Percentiles rank a stretch among this genome's conserved stretches.
Conservation (phyloP, 1,140 invertebrate genomes). For the Antheraea pernyi region DNA sequence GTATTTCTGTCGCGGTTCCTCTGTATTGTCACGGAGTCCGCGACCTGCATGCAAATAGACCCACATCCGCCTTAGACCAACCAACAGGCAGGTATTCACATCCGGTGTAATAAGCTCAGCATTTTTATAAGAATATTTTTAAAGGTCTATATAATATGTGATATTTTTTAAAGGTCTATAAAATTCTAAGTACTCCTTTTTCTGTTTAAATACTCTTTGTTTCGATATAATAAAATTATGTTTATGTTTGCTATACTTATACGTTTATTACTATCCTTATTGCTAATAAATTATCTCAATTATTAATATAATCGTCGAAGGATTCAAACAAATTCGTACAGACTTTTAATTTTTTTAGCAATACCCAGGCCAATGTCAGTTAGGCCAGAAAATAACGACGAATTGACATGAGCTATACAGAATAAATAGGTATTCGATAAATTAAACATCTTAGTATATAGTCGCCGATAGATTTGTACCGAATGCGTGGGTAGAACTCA, state of each 20-base stretch:
- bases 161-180: neutral
- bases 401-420: too few species aligned
- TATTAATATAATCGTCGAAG: too few species aligned
- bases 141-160: neutral
- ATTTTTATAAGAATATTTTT: constrained; percentile 1
- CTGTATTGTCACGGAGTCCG: constrained; percentile 22
- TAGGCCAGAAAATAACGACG: too few species aligned
- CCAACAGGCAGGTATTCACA: constrained; percentile 48
- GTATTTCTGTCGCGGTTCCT: neutral
- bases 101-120: constrained; percentile 46
- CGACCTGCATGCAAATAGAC: constrained; percentile 65
- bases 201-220: neutral
- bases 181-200: neutral
- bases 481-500: constrained; percentile 10
- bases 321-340: neutral
- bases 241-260: too few species aligned
- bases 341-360: neutral
- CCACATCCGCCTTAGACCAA: constrained; percentile 67
- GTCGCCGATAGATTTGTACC: neutral
- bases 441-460: constrained; percentile 4
- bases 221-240: neutral
- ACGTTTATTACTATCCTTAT: too few species aligned
- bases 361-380: too few species aligned
- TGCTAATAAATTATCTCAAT: too few species aligned
- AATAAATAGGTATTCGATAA: neutral